These are phyloP conservation scores for Saturnia japonica DNA, from an alignment of 2,888 invertebrate species.

Conservation along the genomic window DNA sequence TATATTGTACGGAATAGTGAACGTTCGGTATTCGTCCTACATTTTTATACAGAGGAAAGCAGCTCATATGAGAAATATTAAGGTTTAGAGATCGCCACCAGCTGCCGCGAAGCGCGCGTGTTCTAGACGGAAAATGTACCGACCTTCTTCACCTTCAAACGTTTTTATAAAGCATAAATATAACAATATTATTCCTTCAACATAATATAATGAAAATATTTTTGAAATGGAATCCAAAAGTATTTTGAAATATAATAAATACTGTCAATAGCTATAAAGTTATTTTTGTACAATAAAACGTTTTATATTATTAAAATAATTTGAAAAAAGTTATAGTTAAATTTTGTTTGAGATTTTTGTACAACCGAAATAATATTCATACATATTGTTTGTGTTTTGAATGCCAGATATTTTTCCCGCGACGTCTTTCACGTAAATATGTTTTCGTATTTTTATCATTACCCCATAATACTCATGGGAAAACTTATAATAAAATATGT, in stretches of 20 bases:
- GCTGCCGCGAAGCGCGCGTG: conserved; percentile 66
- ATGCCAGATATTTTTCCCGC: neutral
- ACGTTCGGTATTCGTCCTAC: conserved; percentile 38
- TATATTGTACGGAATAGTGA: conserved; percentile 40
- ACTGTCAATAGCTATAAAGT: too few relatives aligned
- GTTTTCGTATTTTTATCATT: too few relatives aligned
- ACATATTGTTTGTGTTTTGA: neutral
- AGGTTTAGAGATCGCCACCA: conserved; percentile 71
- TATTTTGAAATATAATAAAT: neutral
- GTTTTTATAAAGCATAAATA: conserved; percentile 23
- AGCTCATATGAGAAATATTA: conserved; percentile 71
- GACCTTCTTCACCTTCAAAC: conserved; percentile 54
- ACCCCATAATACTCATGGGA: too few relatives aligned
- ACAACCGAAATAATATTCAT: too few relatives aligned
- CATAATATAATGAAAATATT: neutral
- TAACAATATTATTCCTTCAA: neutral
- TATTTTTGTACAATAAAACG: neutral
- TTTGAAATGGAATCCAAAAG: neutral
- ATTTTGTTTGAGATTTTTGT: too few relatives aligned
- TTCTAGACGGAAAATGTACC: conserved; percentile 55
- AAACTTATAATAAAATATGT: too few relatives aligned
- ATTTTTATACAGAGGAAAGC: conserved; percentile 48
- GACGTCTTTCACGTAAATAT: too few relatives aligned
- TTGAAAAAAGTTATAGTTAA: neutral
- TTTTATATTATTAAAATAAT: neutral